Conservation (phyloP, 1,140 invertebrate species). For the Dinothrombium tinctorium region DNA sequence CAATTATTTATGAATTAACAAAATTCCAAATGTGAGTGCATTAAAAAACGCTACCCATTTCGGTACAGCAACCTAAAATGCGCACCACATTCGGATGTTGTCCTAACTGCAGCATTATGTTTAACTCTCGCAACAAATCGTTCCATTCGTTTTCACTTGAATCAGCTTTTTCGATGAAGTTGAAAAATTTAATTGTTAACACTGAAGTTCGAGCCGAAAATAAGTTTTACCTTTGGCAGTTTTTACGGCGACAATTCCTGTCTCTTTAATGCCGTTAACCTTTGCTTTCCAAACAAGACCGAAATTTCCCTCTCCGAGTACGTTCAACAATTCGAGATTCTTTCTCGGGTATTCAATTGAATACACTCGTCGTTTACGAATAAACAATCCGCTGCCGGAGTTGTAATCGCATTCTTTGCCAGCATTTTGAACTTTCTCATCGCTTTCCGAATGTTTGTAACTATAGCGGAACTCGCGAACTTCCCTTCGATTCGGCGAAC, state of each 20-base stretch:
- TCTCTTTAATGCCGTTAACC: conserved; percentile 47
- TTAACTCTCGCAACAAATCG: conserved; percentile 45
- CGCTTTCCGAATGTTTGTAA: too few species aligned
- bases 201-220: background rate
- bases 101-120: conserved; percentile 59
- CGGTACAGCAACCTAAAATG: conserved; percentile 53
- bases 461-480: too few species aligned
- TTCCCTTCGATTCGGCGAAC: too few species aligned
- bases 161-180: conserved; percentile 31
- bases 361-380: too few species aligned
- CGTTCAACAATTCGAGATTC: conserved; percentile 46
- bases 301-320: conserved; percentile 58
- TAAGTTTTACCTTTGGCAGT: conserved; percentile 31
- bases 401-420: too few species aligned
- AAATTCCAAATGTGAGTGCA: background rate
- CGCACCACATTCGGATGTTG: conserved; percentile 64
- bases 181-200: too few species aligned
- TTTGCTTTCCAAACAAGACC: conserved; percentile 63
- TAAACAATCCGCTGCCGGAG: too few species aligned
- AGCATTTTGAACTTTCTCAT: too few species aligned
- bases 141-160: conserved; percentile 46
- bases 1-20: background rate
- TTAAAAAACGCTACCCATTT: conserved; percentile 33
- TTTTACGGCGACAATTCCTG: conserved; percentile 47
- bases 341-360: conserved; percentile 42